Base-by-base conservation (phyloP, 2,113 vertebrate species). In the Etia nguti region DNA sequence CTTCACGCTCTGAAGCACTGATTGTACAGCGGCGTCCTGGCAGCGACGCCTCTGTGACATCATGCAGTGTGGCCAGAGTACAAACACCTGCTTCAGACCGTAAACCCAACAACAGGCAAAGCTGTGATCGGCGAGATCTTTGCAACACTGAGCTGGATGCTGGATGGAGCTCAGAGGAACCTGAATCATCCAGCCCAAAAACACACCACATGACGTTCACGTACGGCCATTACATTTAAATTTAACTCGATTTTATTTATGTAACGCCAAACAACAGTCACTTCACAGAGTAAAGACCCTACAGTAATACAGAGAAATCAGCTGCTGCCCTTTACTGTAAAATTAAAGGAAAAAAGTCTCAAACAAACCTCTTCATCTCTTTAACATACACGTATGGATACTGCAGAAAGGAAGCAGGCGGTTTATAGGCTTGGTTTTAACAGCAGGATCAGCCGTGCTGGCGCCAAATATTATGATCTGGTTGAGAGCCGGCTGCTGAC, bases 251-350 rank as follows among this genome's bases (percentile, higher is more conserved):
- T 8, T 34, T 34, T 34, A 34, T 34, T 34, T 34, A 34, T 8
- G 8, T 34, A 7, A 36, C 60, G 18, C 31, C 60, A 12, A 6
- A 62, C 29, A 2, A n/a, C 43, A 46, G 41, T 13, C 11, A 11
- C 41, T 43, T 4, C 15, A 36, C 26, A 62, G 31, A 20, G 59
- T 18, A 62, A 62, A 1, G 10, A 62, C 6, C 31, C 59, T 3
- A 0, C 60, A 36, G 31, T 0, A 12, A 4, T 6, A 62, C 59
- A n/a, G 52, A n/a, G 50, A 22, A 10, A 12, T 7, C 70, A 31
- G 70, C 70, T 11, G 11, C 36, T 12, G n/a, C 12, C 3, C 4
- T 24, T 6, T 8, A 24, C 11, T 12, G 22, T 48, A 3, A 20
- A 2, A 16, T 46, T 73, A 48, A 73, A 48, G 22, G 41, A 1